Evolutionary conservation across 2,888 invertebrate genomes (phyloP).

Genomic region (Sericinus montela): DNA sequence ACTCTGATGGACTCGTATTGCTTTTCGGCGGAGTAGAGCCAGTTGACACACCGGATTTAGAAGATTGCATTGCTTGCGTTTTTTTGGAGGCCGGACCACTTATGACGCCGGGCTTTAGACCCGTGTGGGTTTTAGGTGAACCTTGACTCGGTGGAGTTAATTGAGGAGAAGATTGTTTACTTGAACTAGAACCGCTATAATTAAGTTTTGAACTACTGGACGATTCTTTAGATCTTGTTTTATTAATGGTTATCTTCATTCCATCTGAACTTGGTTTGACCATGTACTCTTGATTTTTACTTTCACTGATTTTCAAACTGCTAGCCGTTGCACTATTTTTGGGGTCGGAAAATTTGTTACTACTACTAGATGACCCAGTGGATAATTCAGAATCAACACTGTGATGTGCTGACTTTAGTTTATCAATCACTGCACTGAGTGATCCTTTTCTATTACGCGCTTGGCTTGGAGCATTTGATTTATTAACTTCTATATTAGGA

Average conservation of each 20-base stretch:
- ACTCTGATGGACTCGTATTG: conserved; percentile 60
- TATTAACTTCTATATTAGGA: conserved; percentile 79
- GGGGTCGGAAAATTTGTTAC: conserved; percentile 69
- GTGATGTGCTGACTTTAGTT: conserved; percentile 87
- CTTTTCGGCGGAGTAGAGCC: conserved; percentile 69
- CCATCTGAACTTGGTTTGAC: conserved; percentile 93
- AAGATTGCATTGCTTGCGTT: conserved; percentile 81
- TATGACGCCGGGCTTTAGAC: conserved; percentile 90
- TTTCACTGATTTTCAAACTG: conserved; percentile 59
- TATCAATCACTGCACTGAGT: conserved; percentile 92
- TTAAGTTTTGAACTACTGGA: conserved; percentile 71
- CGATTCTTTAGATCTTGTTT: conserved; percentile 88
- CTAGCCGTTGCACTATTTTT: conserved; percentile 60
- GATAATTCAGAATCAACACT: conserved; percentile 74
- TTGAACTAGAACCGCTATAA: conserved; percentile 64
- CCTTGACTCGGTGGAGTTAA: conserved; percentile 78
- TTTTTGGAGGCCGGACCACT: conserved; percentile 93
- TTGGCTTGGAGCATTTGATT: conserved; percentile 79
- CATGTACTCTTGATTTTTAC: conserved; percentile 91
- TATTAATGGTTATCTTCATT: conserved; percentile 95
- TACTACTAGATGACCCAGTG: conserved; percentile 58
- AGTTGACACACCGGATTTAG: conserved; percentile 59
- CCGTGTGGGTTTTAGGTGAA: conserved; percentile 90
- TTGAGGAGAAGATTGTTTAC: conserved; percentile 68
- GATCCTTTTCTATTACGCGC: conserved; percentile 85